Evolutionary conservation across 1,140 invertebrate species (phyloP).

Genomic region (Leptopilina boulardi): DNA sequence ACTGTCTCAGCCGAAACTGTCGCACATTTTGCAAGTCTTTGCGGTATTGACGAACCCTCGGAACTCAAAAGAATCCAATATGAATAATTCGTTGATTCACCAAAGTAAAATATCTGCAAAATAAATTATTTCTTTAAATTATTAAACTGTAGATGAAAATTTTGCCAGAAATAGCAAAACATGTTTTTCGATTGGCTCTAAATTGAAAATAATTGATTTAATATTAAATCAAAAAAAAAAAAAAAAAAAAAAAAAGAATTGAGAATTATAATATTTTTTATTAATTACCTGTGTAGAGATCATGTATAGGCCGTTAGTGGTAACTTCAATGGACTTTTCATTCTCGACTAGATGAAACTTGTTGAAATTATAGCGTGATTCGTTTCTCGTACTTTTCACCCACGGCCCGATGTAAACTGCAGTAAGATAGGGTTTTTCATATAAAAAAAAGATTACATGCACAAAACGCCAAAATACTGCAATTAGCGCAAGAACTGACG

Average conservation of each 20-base stretch:
- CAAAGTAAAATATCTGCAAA: conserved; percentile 69
- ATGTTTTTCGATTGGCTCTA: no score
- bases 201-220: no score
- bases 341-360: conserved; percentile 71
- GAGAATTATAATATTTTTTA: background rate
- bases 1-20: conserved; percentile 57
- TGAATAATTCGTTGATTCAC: conserved; percentile 63
- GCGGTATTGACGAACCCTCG: conserved; percentile 58
- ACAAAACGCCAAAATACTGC: background rate
- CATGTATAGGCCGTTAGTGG: conserved; percentile 67
- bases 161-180: background rate
- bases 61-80: conserved; percentile 69
- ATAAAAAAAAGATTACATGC: background rate
- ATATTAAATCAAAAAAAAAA: background rate
- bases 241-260: background rate
- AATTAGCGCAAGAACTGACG: conserved; percentile 24
- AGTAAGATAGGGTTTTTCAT: conserved; percentile 22
- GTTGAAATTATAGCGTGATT: conserved; percentile 65
- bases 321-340: conserved; percentile 68
- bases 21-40: conserved; percentile 65
- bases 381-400: conserved; percentile 62
- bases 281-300: conserved; percentile 68
- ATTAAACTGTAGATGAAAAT: background rate
- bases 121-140: background rate
- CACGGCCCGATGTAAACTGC: conserved; percentile 69